phyloP scores from a whole-genome alignment of 2,888 invertebrate genomes.

The Phrixothrix hirtus region DNA sequence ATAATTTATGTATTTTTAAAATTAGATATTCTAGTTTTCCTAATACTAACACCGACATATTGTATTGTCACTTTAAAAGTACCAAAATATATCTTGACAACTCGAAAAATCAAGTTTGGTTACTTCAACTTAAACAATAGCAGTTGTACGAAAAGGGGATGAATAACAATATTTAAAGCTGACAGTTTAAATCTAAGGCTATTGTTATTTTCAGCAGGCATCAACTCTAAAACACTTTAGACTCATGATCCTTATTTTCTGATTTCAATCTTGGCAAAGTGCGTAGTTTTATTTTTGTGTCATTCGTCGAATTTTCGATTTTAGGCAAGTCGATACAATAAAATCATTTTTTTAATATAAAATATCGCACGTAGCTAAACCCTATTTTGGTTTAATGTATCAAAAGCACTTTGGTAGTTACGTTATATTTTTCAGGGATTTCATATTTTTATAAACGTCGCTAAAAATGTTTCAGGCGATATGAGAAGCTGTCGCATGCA shows the following conservation, averaged over 20 bases:
- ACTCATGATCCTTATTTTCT: no score
- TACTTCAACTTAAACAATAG: conserved; percentile 1
- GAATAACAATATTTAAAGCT: no score
- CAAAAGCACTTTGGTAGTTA: conserved; percentile 19
- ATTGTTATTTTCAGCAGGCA: no score
- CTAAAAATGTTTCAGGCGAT: conserved; percentile 14
- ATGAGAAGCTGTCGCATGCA: conserved; percentile 17
- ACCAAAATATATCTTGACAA: neutral
- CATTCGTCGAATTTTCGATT: neutral
- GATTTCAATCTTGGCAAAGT: neutral
- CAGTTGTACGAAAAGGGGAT: no score
- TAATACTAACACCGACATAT: no score
- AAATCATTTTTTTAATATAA: neutral
- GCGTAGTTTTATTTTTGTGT: neutral
- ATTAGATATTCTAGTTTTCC: no score
- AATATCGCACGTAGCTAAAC: neutral
- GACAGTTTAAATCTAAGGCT: no score
- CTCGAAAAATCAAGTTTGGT: neutral
- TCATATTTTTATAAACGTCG: conserved; percentile 13
- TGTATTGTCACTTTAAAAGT: no score
- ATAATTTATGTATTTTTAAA: no score
- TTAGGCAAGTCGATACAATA: neutral
- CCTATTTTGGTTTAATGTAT: conserved; percentile 14
- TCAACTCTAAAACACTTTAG: no score
- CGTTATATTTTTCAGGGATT: conserved; percentile 6